Conservation (phyloP, 2,888 invertebrate genomes). For the Orgyia antiqua region DNA sequence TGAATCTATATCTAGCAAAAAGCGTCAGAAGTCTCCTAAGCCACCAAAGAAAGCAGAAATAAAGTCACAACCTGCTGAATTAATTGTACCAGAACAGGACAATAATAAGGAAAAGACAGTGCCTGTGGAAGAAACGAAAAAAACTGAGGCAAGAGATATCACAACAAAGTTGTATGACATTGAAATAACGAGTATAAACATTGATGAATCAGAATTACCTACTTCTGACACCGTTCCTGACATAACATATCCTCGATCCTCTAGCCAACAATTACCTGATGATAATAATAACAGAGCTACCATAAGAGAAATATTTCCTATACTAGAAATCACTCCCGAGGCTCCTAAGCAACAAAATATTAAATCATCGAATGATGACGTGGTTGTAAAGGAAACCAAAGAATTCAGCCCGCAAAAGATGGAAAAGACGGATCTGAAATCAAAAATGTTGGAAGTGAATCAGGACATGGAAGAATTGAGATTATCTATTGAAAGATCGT, state of each 20-base stretch:
- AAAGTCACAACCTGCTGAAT: constrained; percentile 6
- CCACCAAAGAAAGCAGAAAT: constrained; percentile 12
- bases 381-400: background rate
- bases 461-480: constrained; percentile 66
- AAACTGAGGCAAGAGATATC: too few species aligned
- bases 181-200: constrained; percentile 33
- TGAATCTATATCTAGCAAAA: constrained; percentile 31
- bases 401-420: constrained; percentile 12
- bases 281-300: constrained; percentile 53
- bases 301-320: constrained; percentile 48
- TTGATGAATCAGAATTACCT: constrained; percentile 36
- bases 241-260: constrained; percentile 51
- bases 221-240: constrained; percentile 47
- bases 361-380: background rate
- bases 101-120: constrained; percentile 4
- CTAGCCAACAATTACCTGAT: constrained; percentile 47
- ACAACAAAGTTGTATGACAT: constrained; percentile 25
- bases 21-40: constrained; percentile 37
- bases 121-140: background rate
- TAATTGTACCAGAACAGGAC: constrained; percentile 4
- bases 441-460: constrained; percentile 67
- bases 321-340: constrained; percentile 32
- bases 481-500: constrained; percentile 60
- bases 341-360: constrained; percentile 32
- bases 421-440: constrained; percentile 60